Evolutionary conservation across 2,113 vertebrate species (phyloP).

Genomic region (Seriola rivoliana): DNA sequence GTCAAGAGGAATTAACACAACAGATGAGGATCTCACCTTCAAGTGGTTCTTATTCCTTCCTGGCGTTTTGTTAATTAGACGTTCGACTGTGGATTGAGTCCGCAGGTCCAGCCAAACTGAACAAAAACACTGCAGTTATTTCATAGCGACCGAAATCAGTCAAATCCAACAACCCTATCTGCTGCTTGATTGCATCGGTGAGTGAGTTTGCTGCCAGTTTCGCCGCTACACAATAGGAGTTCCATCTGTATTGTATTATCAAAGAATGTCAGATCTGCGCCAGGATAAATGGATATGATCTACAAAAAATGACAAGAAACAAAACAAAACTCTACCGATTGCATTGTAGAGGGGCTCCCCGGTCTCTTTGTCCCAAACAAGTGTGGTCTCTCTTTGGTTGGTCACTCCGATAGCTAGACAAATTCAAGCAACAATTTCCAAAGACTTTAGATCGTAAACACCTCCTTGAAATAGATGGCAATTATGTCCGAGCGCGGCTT

Average conservation of each 20-base stretch:
- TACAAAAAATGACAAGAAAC: neutral
- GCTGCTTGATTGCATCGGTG: too few relatives aligned
- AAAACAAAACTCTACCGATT: conserved; percentile 86
- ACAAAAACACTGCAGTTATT: neutral
- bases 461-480: neutral
- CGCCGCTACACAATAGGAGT: neutral
- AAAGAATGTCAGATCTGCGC: neutral
- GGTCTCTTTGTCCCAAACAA: conserved; percentile 97
- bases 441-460: neutral
- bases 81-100: conserved; percentile 96
- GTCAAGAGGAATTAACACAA: neutral
- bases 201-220: neutral
- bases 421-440: conserved; percentile 34
- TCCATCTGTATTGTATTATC: too few relatives aligned
- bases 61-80: conserved; percentile 93
- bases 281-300: neutral
- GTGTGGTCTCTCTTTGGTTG: conserved; percentile 98
- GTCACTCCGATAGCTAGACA: conserved; percentile 93
- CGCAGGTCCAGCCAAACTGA: conserved; percentile 98
- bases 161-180: neutral
- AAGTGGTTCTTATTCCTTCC: conserved; percentile 94
- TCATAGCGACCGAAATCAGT: neutral
- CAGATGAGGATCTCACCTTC: conserved; percentile 85
- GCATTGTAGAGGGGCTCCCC: conserved; percentile 97
- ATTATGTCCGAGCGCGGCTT: neutral